Conservation (phyloP, 2,888 invertebrate genomes). For the Dryadula phaetusa region DNA sequence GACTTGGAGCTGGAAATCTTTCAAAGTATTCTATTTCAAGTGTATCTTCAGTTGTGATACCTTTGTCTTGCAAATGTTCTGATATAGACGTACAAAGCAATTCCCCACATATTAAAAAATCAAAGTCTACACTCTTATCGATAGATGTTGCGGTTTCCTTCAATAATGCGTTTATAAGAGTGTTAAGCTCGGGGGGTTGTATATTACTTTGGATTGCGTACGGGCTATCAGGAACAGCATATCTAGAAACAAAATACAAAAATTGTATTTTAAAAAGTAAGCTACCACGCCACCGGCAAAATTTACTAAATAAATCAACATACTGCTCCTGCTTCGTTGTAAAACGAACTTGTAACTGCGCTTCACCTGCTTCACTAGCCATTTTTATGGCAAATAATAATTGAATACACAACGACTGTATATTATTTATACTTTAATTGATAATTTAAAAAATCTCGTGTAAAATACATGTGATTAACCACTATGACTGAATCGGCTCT, state of each 20-base stretch:
- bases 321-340: conserved; percentile 92
- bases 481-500: neutral
- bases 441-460: neutral
- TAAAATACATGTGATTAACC: conserved; percentile 22
- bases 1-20: conserved; percentile 95
- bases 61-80: conserved; percentile 90
- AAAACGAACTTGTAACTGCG: conserved; percentile 91
- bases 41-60: conserved; percentile 91
- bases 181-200: conserved; percentile 88
- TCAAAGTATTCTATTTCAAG: conserved; percentile 96
- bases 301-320: conserved; percentile 61
- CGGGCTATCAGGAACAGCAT: conserved; percentile 93
- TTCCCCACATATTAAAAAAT: conserved; percentile 94
- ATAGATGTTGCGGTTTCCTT: conserved; percentile 79
- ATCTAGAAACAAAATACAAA: conserved; percentile 81
- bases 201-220: conserved; percentile 91
- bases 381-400: conserved; percentile 10
- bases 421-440: neutral
- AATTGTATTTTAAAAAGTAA: conserved; percentile 30
- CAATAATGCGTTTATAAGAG: conserved; percentile 91
- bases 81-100: conserved; percentile 88
- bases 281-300: conserved; percentile 46
- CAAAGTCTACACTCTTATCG: conserved; percentile 88
- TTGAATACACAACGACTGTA: neutral
- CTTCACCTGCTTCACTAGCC: conserved; percentile 62